A percentile compares a stretch with the other conserved stretches of the same genome.
phyloP scores from a whole-genome alignment of 1,140 invertebrate genomes.

The Drosophila jambulina region DNA sequence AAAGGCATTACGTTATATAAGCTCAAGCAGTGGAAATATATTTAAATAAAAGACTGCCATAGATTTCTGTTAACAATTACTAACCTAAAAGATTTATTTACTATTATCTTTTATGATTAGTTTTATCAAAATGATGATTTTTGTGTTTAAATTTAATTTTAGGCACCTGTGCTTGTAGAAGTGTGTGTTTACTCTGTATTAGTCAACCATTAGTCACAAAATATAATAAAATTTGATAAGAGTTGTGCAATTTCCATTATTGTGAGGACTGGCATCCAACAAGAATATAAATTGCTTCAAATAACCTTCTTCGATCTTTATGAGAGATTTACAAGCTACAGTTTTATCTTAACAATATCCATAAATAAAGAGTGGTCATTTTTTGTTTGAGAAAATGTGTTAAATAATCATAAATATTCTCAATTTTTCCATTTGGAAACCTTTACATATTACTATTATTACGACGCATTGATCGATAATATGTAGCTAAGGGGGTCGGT shows the following conservation, averaged over 20 bases:
- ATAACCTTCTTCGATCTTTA: neutral
- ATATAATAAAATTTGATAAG: slow-evolving; percentile 19
- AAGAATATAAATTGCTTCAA: neutral
- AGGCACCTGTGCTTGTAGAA: neutral
- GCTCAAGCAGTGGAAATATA: neutral
- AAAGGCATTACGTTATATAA: slow-evolving; percentile 13
- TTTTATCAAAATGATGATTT: neutral
- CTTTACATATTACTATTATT: neutral
- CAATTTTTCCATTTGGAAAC: too few species aligned
- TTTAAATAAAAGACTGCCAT: neutral
- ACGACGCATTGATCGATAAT: slow-evolving; percentile 1
- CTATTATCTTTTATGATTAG: neutral
- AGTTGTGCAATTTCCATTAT: slow-evolving; percentile 7
- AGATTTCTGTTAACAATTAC: neutral
- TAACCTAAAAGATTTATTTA: neutral
- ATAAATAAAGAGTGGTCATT: neutral
- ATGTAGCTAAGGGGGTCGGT: neutral
- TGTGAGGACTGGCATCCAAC: neutral
- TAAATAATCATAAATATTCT: neutral
- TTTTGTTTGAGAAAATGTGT: neutral
- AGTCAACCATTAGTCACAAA: slow-evolving; percentile 43
- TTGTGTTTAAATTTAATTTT: slow-evolving; percentile 15
- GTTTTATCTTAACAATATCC: slow-evolving; percentile 3
- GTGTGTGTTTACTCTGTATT: slow-evolving; percentile 4
- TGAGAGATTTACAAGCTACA: neutral